Base-by-base conservation (phyloP, 2,113 vertebrate species). In the Hippocampus zosterae region DNA sequence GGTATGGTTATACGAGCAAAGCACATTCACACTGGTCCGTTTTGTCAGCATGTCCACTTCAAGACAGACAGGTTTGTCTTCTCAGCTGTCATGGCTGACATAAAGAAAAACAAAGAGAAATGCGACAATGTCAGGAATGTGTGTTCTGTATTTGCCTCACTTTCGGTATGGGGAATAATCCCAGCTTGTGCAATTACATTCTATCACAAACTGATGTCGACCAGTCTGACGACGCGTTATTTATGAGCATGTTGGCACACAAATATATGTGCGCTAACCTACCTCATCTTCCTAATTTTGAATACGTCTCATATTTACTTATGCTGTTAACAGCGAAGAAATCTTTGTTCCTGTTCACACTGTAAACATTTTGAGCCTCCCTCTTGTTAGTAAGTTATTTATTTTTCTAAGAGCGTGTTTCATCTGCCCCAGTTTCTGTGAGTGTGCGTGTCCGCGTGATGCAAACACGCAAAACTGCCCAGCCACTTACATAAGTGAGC, bases 401-500 rank as follows among this genome's bases (percentile, higher is more conserved):
- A 13, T 55, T 75, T 84, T 77, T 73, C 29, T 81, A 72, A 85
- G 61, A 81, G 50, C 68, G 19, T 50, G 44, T 71, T 61, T 77
- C 76, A 74, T 80, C 21, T 84, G 75, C 71, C 84, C 82, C 85
- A 79, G 50, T 21, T 59, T 25, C 50, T 25, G 64, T 0, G 18
- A 33, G 67, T 64, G 55, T 27, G 61, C 25, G 71, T 46, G 67
- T 66, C 48, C n/a, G 61, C 25, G 71, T 46, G 70, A 73, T 68
- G 69, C 68, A 66, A 71, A 44, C 69, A 79, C 74, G 72, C 40
- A 64, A 82, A 79, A 77, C 78, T 3, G 13, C 42, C 42, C 33
- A 37, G 65, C 67, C 70, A 73, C 56, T 90, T 90, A 89, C 76
- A 74, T 89, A 90, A 90, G 72, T 81, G 70, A 67, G 77, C 74